These are phyloP conservation scores for Drosophila fulvimacula DNA, from an alignment of 2,888 invertebrate genomes.

Conservation along the genomic window DNA sequence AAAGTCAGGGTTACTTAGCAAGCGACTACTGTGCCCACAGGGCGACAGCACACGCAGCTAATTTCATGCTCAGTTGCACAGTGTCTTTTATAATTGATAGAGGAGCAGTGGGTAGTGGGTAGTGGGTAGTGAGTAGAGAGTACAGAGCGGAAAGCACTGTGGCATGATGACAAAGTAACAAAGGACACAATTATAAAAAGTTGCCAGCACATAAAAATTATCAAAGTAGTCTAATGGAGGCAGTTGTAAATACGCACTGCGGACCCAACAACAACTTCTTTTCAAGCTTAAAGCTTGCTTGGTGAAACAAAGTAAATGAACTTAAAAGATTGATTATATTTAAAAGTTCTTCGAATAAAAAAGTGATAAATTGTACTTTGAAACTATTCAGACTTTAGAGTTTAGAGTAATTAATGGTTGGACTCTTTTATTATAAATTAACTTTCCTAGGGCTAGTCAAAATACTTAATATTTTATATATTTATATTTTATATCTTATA, in stretches of 20 bases:
- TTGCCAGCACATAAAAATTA: conserved; percentile 1
- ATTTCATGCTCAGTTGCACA: conserved; percentile 74
- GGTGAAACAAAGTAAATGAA: neutral
- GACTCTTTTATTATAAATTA: neutral
- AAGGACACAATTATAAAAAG: conserved; percentile 32
- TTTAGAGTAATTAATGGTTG: neutral
- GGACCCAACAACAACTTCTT: conserved; percentile 22
- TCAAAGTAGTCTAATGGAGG: neutral
- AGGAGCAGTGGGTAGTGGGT: conserved; percentile 22
- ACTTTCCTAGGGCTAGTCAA: neutral
- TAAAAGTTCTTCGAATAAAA: neutral
- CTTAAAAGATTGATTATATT: neutral
- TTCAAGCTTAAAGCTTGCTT: conserved; percentile 9
- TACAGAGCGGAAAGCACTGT: conserved; percentile 7
- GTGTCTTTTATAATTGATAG: conserved; percentile 71
- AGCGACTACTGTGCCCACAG: conserved; percentile 12
- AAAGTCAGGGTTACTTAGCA: conserved; percentile 51
- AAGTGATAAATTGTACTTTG: neutral
- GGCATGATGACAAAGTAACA: conserved; percentile 11
- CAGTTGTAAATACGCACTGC: conserved; percentile 42
- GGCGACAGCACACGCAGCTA: conserved; percentile 68
- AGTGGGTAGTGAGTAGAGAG: conserved; percentile 1
- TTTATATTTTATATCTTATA: neutral
- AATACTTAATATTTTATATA: too few species aligned
- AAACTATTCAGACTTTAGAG: neutral